Evolutionary conservation across 2,797 vertebrate genomes (phyloP), one percentile per base, ranked within the genome.

Genomic region (Gambelia wislizenii): DNA sequence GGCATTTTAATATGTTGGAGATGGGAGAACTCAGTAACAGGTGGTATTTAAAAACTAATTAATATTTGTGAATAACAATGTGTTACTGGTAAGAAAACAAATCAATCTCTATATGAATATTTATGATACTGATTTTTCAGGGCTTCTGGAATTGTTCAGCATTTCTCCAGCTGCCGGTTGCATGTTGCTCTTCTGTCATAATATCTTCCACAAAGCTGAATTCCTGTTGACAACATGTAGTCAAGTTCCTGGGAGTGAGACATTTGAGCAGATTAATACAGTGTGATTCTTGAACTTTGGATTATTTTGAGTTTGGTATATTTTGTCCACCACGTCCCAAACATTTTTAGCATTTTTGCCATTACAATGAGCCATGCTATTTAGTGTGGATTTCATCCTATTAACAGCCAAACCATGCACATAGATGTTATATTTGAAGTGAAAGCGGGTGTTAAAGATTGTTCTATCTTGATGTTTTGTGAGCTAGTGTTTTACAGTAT

Each of bases 371-470:
- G 85, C 90, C 61, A 20, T 88, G 86, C 54, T 61, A 89, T 94
- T 95, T 92, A 86, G 77, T 87, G 87, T 84, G 88, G 91, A 92
- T 91, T 94, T 94, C 88, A 94, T 94, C 91, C 91, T 81, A 69
- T 93, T 94, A 92, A 84, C 91, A 92, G 89, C 92, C 87, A 90
- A 91, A 61, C 88, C 90, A 12, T 91, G 92, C 93, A 89, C 90
- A 87, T 86, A 92, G 91, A 93, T 88, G 90, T 92, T 92, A 0
- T 87, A 92, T 95, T 95, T 96, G 95, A 94, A 95, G 93, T 94
- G 87, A 95, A 95, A 87, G 90, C 90, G 89, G 92, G 92, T 95
- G 93, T 94, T 95, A 96, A 95, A 95, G 95, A 92, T 95, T 93
- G 91, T 94, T 95, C 94, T 95, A 14, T 88, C 82, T 94, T 84